Evolutionary conservation across 2,113 vertebrate species (phyloP), one percentile per base, ranked within the genome.

Genomic region (Cepphus grylle): DNA sequence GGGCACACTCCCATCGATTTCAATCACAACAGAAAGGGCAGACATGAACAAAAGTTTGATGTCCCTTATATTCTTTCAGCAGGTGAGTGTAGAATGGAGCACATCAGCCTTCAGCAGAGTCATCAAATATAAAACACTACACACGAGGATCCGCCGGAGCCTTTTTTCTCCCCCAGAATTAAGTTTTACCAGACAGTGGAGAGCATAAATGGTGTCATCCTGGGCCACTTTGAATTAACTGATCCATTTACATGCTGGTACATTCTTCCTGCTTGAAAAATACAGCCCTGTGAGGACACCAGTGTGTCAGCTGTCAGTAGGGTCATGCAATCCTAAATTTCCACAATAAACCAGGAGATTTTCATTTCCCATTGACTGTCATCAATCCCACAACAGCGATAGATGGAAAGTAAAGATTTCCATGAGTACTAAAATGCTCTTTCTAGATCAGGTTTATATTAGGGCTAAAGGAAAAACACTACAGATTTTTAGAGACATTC

Each of bases 31-130:
- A 14, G 79, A 94, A 96, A 95, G 81, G 92, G 80, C 71, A 92
- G 90, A 96, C 19, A 13, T 90, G 90, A 96, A 92, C 70, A 94
- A 90, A 92, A 94, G 58, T 92, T 88, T 94, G 62, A 90, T 86
- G 80, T 92, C 79, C 38, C 73, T 79, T 83, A 71, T 69, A 65
- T 65, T 90, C 56, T 91, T 96, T 95, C 74, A 88, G 81, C 72
- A 55, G 84, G 74, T 85, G 32, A 83, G 40, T 50, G 25, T 25
- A 32, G 85, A 81, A 21, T 34, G 23, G 34, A 95, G 55, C 45
- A 65, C 56, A 69, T 72, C 74, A 91, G 40, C 59, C 59, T 86
- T 91, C 81, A 91, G 59, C 65, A 92, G 55, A 65, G 53, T 89
- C 71, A 94, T 76, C 11, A 17, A 82, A 94, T 86, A 93, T 88